Base-by-base conservation (phyloP, 2,113 vertebrate species). In the Nematolebias whitei region DNA sequence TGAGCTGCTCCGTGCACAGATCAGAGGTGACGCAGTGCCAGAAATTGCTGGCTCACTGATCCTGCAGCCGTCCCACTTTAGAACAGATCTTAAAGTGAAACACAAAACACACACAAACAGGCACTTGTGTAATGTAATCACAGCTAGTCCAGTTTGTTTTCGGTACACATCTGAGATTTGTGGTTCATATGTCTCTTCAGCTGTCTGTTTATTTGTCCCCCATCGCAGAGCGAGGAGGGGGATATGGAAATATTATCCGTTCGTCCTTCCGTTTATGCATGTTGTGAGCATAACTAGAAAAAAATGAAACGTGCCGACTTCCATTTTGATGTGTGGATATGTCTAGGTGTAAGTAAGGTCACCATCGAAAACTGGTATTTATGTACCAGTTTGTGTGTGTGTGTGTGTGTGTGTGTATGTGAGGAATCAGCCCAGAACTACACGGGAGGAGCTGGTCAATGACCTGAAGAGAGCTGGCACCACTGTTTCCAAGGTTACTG, bases 141-240 rank as follows among this genome's bases (percentile, higher is more conserved):
- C 1, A 2, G 12, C 60, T 15, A 45, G 68, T 51, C 20, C 26
- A 6, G 16, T 47, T 49, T 58, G 18, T 53, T 5, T 55, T 57
- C 59, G 32, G 43, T 29, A 22, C 15, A 0, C 69, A 24, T 41
- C 49, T 54, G 43, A 29, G 50, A 60, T 57, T 55, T 62, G 49
- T 29, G 24, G 40, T 68, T 57, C 75, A 64, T 61, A 55, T 50
- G 52, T 40, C 66, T 22, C 32, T 55, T 52, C 16, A 53, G 60
- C 68, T 76, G 68, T 84, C 73, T 70, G 26, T 84, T 82, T 74
- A 78, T 83, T 73, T 76, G 26, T 63, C n/a, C n/a, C n/a, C n/a
- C n/a, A n/a, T n/a, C n/a, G n/a, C n/a, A n/a, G n/a, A n/a, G n/a
- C n/a, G n/a, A n/a, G n/a, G n/a, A n/a, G n/a, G n/a, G n/a, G n/a